Evolutionary conservation across 2,113 vertebrate genomes (phyloP).

Genomic region (Sisor rabdophorus): DNA sequence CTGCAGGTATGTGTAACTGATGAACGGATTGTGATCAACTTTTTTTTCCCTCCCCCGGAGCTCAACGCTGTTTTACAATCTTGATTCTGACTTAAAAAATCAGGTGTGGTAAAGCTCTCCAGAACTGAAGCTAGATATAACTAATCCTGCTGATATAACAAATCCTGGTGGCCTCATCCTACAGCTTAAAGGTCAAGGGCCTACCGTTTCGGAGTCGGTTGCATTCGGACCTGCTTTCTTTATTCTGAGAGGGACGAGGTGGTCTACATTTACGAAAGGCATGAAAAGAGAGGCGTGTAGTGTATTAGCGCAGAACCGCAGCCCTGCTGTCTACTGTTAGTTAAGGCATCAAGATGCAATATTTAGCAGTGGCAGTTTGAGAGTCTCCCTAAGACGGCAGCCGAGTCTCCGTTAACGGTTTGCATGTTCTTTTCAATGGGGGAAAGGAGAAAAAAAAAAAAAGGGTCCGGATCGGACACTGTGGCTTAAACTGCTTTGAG

Average conservation of each 20-base stretch:
- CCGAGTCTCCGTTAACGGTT: slow-evolving; percentile 27
- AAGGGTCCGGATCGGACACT: not conserved
- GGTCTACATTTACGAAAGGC: slow-evolving; percentile 15
- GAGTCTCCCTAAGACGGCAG: slow-evolving; percentile 2
- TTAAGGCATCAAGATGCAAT: slow-evolving; percentile 74
- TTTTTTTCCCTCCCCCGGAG: slow-evolving; percentile 11
- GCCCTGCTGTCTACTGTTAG: slow-evolving; percentile 48
- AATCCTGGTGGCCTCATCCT: slow-evolving; percentile 32
- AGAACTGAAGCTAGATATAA: not conserved
- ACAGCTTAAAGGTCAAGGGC: slow-evolving; percentile 40
- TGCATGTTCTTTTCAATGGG: not conserved
- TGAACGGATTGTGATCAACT: not conserved
- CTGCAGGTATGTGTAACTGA: slow-evolving; percentile 34
- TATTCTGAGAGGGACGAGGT: not conserved
- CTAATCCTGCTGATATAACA: not conserved
- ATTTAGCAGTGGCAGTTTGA: slow-evolving; percentile 35
- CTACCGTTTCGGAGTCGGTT: slow-evolving; percentile 7
- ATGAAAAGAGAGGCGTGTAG: slow-evolving; percentile 31
- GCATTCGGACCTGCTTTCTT: not conserved
- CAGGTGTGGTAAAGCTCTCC: slow-evolving; percentile 5
- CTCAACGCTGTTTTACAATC: not conserved
- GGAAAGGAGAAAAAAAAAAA: not conserved
- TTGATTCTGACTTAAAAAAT: not conserved
- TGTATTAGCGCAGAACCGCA: slow-evolving; percentile 37
- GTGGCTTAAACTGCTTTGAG: not conserved